These are phyloP conservation scores for Rhizomys pruinosus DNA, from an alignment of 2,113 vertebrate species.

Conservation along the genomic window DNA sequence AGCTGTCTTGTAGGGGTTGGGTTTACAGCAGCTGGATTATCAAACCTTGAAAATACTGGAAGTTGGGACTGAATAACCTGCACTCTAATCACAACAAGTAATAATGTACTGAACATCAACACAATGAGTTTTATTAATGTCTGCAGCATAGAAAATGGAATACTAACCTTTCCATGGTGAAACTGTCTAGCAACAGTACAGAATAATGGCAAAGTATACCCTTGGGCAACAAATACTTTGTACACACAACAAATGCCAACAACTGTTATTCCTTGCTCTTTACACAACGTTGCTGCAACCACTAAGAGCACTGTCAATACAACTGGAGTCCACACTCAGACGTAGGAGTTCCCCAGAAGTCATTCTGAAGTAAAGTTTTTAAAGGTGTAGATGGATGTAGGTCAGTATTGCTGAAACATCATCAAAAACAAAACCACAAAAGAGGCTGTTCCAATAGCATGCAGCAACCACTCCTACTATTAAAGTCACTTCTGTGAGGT, in stretches of 20 bases:
- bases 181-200: slow-evolving; percentile 90
- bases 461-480: slow-evolving; percentile 92
- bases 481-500: slow-evolving; percentile 93
- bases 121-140: slow-evolving; percentile 96
- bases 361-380: slow-evolving; percentile 96
- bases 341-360: slow-evolving; percentile 99
- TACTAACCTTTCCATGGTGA: slow-evolving; percentile 92
- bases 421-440: slow-evolving; percentile 98
- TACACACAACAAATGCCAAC: slow-evolving; percentile 98
- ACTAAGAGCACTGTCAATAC: slow-evolving; percentile 94
- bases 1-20: slow-evolving; percentile 93
- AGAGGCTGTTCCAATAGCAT: slow-evolving; percentile 98
- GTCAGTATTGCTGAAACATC: slow-evolving; percentile 98
- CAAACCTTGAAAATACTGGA: slow-evolving; percentile 98
- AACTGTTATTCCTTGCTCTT: slow-evolving; percentile 98
- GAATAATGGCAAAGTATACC: slow-evolving; percentile 94
- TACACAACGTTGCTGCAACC: slow-evolving; percentile 96
- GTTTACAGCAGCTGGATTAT: slow-evolving; percentile 98
- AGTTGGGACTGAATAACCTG: slow-evolving; percentile 99
- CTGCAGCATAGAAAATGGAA: slow-evolving; percentile 95
- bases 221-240: slow-evolving; percentile 97
- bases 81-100: slow-evolving; percentile 96
- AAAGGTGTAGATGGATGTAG: slow-evolving; percentile 95
- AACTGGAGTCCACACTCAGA: slow-evolving; percentile 97
- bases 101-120: slow-evolving; percentile 95